Percentiles rank a stretch among this genome's conserved stretches.
phyloP scores from a whole-genome alignment of 2,113 vertebrate species.

The Abramis brama region DNA sequence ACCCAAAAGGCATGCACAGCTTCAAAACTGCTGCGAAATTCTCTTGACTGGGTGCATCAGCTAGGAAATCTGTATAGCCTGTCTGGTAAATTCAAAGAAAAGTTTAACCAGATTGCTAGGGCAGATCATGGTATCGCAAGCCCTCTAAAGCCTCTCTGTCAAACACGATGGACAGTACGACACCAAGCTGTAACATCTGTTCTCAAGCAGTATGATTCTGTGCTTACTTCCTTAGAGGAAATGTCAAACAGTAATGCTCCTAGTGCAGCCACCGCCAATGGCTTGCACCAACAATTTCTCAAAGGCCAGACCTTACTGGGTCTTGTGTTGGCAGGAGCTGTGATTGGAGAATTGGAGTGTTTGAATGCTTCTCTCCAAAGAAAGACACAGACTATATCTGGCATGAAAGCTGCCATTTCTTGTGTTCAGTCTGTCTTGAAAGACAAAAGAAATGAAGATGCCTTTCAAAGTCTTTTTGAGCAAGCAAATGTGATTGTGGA shows the following conservation, averaged over 20 bases:
- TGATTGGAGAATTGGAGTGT: neutral
- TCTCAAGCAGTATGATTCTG: neutral
- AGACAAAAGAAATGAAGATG: slow-evolving; percentile 7
- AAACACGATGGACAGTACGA: neutral
- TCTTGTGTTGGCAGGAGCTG: slow-evolving; percentile 6
- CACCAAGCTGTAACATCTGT: slow-evolving; percentile 3
- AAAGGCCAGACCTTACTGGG: neutral
- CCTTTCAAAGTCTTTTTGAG: slow-evolving; percentile 1
- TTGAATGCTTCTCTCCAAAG: neutral
- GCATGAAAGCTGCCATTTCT: neutral
- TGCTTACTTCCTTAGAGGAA: neutral
- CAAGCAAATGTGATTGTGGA: neutral
- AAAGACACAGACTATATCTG: neutral
- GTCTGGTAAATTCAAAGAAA: neutral
- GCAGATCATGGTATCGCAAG: neutral
- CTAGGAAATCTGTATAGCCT: neutral
- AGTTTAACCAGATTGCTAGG: neutral
- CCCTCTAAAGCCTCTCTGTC: neutral
- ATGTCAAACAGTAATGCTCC: neutral
- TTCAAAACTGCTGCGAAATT: neutral
- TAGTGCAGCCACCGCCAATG: neutral
- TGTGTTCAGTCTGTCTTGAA: neutral
- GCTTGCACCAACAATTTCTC: slow-evolving; percentile 1
- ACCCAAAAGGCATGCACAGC: neutral
- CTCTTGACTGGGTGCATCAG: slow-evolving; percentile 3